phyloP scores from a whole-genome alignment of 1,140 invertebrate genomes.

The Habropoda laboriosa region DNA sequence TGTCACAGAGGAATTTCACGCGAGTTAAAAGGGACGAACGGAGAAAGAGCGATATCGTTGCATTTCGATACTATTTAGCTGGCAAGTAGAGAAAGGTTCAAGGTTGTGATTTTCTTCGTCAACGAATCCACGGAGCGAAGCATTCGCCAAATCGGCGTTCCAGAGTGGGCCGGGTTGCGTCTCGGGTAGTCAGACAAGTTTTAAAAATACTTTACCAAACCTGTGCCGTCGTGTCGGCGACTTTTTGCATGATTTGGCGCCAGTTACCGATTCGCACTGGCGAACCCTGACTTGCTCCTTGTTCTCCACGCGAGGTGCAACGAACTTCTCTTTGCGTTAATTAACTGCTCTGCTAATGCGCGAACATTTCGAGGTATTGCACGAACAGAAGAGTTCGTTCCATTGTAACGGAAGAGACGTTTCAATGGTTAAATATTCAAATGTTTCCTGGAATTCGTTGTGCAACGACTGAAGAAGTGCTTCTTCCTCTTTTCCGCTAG shows the following conservation, averaged over 20 bases:
- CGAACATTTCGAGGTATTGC: neutral
- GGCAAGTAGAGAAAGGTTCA: neutral
- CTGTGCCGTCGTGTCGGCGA: slow-evolving; percentile 46
- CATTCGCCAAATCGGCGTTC: slow-evolving; percentile 33
- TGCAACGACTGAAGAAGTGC: too few relatives aligned
- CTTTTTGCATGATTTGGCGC: slow-evolving; percentile 68
- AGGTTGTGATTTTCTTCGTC: slow-evolving; percentile 12
- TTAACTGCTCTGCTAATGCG: neutral
- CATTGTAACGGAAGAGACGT: too few relatives aligned
- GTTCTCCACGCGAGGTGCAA: slow-evolving; percentile 19
- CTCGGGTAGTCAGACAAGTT: slow-evolving; percentile 60
- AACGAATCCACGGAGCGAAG: neutral
- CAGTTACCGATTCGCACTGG: slow-evolving; percentile 51
- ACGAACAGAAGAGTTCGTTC: too few relatives aligned
- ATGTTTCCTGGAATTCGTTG: too few relatives aligned
- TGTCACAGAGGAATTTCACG: too few relatives aligned
- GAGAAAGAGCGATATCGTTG: neutral
- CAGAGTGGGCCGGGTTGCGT: slow-evolving; percentile 41
- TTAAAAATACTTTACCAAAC: slow-evolving; percentile 69
- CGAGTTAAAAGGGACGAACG: too few relatives aligned
- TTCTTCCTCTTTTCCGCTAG: neutral
- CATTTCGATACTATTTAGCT: too few relatives aligned
- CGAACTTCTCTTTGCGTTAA: slow-evolving; percentile 3
- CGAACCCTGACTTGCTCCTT: slow-evolving; percentile 27
- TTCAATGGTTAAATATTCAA: too few relatives aligned